Conservation (phyloP, 2,797 vertebrate species). For the Onychomys torridus region DNA sequence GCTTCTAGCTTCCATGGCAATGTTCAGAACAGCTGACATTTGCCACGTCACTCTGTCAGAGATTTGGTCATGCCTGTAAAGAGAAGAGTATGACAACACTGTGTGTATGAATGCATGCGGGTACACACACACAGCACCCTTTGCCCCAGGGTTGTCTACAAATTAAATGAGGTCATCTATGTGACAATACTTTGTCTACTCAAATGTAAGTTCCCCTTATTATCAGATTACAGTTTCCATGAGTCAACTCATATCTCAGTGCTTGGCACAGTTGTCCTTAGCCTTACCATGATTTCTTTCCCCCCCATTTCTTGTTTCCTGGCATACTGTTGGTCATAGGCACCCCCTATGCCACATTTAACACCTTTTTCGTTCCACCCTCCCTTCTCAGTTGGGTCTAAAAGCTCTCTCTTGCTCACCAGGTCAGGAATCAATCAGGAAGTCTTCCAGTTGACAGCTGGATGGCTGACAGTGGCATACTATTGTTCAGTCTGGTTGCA, state of each 20-base stretch:
- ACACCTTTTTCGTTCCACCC: not conserved
- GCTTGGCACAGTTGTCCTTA: constrained; percentile 26
- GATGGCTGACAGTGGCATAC: not conserved
- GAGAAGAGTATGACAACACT: not conserved
- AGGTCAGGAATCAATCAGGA: not conserved
- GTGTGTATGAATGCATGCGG: not conserved
- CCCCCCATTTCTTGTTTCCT: constrained; percentile 33
- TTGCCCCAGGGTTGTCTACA: constrained; percentile 27
- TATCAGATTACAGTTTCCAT: constrained; percentile 53
- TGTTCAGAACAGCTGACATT: not conserved
- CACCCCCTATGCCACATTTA: not conserved
- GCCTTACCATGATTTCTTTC: not conserved
- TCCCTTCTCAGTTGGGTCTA: not conserved
- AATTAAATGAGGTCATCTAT: constrained; percentile 53
- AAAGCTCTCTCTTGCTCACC: not conserved
- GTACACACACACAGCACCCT: too few relatives aligned
- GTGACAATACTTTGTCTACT: not conserved
- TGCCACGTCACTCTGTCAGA: not conserved
- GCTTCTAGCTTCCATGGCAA: not conserved
- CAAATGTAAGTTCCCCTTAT: constrained; percentile 38
- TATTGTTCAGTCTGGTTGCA: not conserved
- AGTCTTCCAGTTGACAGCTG: not conserved
- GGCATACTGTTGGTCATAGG: not conserved
- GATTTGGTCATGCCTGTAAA: not conserved
- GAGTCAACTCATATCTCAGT: constrained; percentile 52